Evolutionary conservation across 2,113 vertebrate species (phyloP).

Genomic region (Ranitomeya imitator): DNA sequence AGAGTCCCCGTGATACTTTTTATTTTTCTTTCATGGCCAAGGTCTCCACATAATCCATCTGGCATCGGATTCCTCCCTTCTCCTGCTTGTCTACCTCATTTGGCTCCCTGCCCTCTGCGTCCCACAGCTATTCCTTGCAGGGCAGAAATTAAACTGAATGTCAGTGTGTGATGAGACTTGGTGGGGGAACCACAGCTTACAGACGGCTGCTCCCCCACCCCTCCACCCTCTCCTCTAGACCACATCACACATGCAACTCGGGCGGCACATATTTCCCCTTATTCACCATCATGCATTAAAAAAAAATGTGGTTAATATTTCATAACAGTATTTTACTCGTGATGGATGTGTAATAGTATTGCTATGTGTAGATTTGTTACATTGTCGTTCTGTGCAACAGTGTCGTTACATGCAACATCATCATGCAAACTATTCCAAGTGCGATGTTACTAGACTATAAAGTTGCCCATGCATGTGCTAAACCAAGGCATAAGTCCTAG

Average conservation of each 20-base stretch:
- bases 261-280: background rate
- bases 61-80: slow-evolving; percentile 42
- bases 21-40: slow-evolving; percentile 28
- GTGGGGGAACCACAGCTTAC: slow-evolving; percentile 18
- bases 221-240: background rate
- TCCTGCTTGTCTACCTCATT: slow-evolving; percentile 46
- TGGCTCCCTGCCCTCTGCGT: slow-evolving; percentile 44
- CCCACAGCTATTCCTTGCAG: slow-evolving; percentile 49
- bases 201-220: slow-evolving; percentile 28
- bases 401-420: background rate
- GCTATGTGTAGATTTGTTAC: background rate
- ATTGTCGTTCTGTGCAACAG: background rate
- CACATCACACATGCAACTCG: slow-evolving; percentile 2
- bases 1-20: background rate
- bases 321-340: background rate
- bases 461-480: no score
- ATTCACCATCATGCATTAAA: background rate
- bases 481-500: no score
- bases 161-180: slow-evolving; percentile 45
- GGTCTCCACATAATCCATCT: slow-evolving; percentile 37
- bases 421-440: background rate
- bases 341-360: background rate
- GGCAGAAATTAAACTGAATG: slow-evolving; percentile 41
- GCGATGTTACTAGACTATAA: no score
- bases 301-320: background rate